These are phyloP conservation scores for Cheilosia scutellata DNA, from an alignment of 2,888 invertebrate genomes.

Conservation along the genomic window DNA sequence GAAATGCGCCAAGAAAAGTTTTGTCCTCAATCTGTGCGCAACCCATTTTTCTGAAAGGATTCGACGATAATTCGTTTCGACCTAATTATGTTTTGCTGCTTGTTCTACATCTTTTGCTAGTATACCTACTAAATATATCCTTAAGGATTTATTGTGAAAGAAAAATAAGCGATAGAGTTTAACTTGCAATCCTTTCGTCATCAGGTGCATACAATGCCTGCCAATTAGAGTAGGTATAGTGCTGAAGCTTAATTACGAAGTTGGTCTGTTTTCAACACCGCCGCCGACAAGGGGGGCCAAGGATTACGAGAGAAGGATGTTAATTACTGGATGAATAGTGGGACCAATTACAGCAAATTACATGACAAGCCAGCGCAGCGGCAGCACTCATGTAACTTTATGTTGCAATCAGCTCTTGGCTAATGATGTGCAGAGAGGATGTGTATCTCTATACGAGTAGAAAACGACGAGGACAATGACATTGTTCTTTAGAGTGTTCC, in stretches of 20 bases:
- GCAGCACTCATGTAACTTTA: not conserved
- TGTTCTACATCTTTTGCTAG: not conserved
- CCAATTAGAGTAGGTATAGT: conserved; percentile 9
- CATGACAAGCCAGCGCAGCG: not conserved
- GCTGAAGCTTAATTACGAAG: conserved; percentile 7
- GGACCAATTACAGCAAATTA: not conserved
- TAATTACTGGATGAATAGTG: not conserved
- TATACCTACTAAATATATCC: not conserved
- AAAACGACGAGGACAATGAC: not conserved
- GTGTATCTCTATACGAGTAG: not conserved
- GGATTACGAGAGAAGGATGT: not conserved
- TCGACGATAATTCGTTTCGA: conserved; percentile 5
- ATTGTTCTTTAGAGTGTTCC: not conserved
- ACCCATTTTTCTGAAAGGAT: conserved; percentile 21
- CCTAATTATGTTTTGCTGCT: not conserved
- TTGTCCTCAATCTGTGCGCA: conserved; percentile 9
- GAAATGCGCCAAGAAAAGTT: not conserved
- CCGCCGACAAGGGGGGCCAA: not conserved
- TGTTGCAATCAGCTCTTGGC: not conserved
- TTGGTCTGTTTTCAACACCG: not conserved
- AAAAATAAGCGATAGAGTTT: not conserved
- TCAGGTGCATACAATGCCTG: not conserved
- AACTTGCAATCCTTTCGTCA: not conserved
- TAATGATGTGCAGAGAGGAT: not conserved
- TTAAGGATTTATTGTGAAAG: not conserved